These are phyloP conservation scores for Chironomus tentans DNA, from an alignment of 2,888 invertebrate genomes.

Conservation along the genomic window DNA sequence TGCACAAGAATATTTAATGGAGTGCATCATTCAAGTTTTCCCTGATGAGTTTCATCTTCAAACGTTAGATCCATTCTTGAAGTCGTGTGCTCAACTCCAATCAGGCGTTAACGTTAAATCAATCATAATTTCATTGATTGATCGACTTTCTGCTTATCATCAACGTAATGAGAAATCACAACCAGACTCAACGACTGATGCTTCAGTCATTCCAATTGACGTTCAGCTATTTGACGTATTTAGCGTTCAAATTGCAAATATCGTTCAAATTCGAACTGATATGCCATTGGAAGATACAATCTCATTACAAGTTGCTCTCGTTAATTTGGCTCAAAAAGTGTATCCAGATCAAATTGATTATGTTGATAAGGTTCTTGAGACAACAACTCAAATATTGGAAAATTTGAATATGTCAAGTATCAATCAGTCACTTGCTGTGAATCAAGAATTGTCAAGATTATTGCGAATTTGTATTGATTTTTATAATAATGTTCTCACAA, in stretches of 20 bases:
- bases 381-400: slow-evolving; percentile 83
- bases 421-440: slow-evolving; percentile 53
- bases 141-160: slow-evolving; percentile 76
- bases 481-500: slow-evolving; percentile 83
- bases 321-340: slow-evolving; percentile 92
- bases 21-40: slow-evolving; percentile 57
- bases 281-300: slow-evolving; percentile 95
- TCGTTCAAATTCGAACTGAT: slow-evolving; percentile 88
- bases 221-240: slow-evolving; percentile 97
- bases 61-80: slow-evolving; percentile 87
- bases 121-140: slow-evolving; percentile 93
- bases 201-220: slow-evolving; percentile 65
- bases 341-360: slow-evolving; percentile 92
- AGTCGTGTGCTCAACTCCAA: slow-evolving; percentile 94
- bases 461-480: slow-evolving; percentile 91
- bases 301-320: slow-evolving; percentile 85
- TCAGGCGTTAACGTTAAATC: slow-evolving; percentile 96
- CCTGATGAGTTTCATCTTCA: slow-evolving; percentile 98
- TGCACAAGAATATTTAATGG: slow-evolving; percentile 55
- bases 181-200: slow-evolving; percentile 41
- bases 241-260: slow-evolving; percentile 91
- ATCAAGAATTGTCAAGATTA: slow-evolving; percentile 85
- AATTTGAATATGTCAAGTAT: slow-evolving; percentile 63
- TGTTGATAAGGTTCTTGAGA: slow-evolving; percentile 88
- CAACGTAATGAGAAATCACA: slow-evolving; percentile 55